Base-by-base conservation (phyloP, 1,140 invertebrate species). In the Drosophila mauritiana region DNA sequence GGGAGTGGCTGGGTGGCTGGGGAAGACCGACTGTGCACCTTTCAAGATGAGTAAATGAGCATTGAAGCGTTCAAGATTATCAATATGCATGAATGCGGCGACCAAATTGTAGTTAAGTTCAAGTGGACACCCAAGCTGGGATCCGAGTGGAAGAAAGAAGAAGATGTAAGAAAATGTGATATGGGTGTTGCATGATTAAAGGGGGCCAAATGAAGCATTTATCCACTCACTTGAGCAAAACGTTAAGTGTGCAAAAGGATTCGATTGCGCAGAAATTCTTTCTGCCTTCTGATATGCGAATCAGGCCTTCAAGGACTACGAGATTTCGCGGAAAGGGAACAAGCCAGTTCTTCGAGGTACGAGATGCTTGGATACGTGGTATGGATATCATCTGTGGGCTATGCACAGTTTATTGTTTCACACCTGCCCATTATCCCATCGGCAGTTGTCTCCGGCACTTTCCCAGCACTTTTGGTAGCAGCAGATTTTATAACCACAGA, bases 1-100 rank as follows among this genome's bases (percentile, higher is more conserved):
- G 20, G 36, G 20, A 31, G 34, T 11, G 43, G 15, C n/a, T 12
- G 42, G 62, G 3, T 10, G 46, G 27, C 40, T 31, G 40, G 48
- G 40, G 40, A 31, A 10, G n/a, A 8, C 42, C 4, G 48, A 25
- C 17, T n/a, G 45, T 43, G 17, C 64, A 55, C 55, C 64, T 78
- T 78, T 78, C 74, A 70, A 78, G 73, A 78, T 78, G 64, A 61
- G 54, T 78, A 78, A 78, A 70, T 78, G 74, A 78, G 74, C 74
- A 77, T 55, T 78, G 54, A 54, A 77, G 56, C 74, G 74, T 78
- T 78, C 51, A 61, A 78, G 74, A 78, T 78, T 78, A 78, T 78
- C 74, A 78, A 78, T 78, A 78, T 78, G 73, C 74, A 78, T 78
- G 74, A 61, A 55, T 69, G 73, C 48, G 67, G 22, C 51, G 67